Evolutionary conservation across 2,888 invertebrate genomes (phyloP).

Genomic region (Pseudanteris insignis): DNA sequence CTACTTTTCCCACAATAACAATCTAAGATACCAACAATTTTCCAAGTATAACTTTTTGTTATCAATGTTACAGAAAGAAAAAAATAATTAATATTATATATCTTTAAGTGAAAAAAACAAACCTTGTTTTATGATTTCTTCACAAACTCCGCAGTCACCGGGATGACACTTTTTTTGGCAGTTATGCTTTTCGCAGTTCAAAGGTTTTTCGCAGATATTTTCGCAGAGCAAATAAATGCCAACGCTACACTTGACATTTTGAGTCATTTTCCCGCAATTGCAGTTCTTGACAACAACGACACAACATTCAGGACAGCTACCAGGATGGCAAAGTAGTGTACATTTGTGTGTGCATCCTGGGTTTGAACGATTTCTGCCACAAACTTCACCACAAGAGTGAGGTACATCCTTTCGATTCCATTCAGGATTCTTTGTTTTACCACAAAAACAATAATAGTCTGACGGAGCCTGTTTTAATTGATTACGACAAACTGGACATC

Average conservation of each 20-base stretch:
- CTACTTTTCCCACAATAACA: constrained; percentile 78
- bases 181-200: constrained; percentile 81
- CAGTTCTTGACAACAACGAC: constrained; percentile 78
- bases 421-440: constrained; percentile 78
- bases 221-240: constrained; percentile 79
- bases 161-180: constrained; percentile 82
- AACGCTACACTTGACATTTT: constrained; percentile 77
- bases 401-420: constrained; percentile 82
- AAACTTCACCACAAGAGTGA: constrained; percentile 91
- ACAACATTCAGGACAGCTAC: constrained; percentile 91
- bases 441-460: constrained; percentile 91
- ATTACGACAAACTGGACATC: constrained; percentile 96
- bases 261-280: constrained; percentile 80
- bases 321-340: constrained; percentile 83
- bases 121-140: constrained; percentile 75
- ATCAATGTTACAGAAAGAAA: too few species aligned
- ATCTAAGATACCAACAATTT: constrained; percentile 35
- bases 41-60: too few species aligned
- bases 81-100: too few species aligned
- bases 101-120: too few species aligned
- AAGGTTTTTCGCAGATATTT: constrained; percentile 74
- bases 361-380: constrained; percentile 71
- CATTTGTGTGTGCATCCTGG: constrained; percentile 69
- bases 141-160: constrained; percentile 80
- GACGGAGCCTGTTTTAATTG: constrained; percentile 77